Base-by-base conservation (phyloP, 2,797 vertebrate genomes). In the Iguana delicatissima region DNA sequence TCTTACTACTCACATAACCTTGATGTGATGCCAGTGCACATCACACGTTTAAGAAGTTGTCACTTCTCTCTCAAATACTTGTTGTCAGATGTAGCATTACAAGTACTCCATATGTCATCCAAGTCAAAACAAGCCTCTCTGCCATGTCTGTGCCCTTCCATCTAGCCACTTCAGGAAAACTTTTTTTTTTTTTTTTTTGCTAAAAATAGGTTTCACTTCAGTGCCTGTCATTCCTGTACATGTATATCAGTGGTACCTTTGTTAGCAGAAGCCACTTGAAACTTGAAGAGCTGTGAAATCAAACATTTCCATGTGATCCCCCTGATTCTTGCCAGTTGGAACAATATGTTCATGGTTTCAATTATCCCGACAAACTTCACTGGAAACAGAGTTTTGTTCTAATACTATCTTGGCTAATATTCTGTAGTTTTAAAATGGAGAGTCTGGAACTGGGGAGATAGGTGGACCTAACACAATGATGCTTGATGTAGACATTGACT, bases 51-150 rank as follows among this genome's bases (percentile, higher is more conserved):
- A 57, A 88, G 86, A 86, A 76, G 80, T 69, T 69, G 67, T 59
- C 80, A 80, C n/a, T 81, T 80, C n/a, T 77, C 7, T 90, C 38
- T 89, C 82, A 50, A 80, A 86, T 16, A 26, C 80, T 42, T 69
- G 3, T 80, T 20, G 2, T 55, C 89, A 90, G n/a, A 46, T 29
- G 79, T 76, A 10, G 0, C 67, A 35, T 77, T 93, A 91, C 85
- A 85, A 93, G 74, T 93, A 32, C 50, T 84, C 72, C 14, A 91
- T 73, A 86, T 59, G 85, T 82, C 91, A 93, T 22, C 38, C 62
- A 10, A 4, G 79, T 90, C 76, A 80, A 89, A 50, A 69, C 73
- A 20, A 76, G 90, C 64, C n/a, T 62, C 35, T 77, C 90, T 89
- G 72, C 22, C 35, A 22, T 42, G 91, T 76, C 59, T 20, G 46